These are phyloP conservation scores for Loripinus fragilis DNA, from an alignment of 2,888 invertebrate species.

Conservation along the genomic window DNA sequence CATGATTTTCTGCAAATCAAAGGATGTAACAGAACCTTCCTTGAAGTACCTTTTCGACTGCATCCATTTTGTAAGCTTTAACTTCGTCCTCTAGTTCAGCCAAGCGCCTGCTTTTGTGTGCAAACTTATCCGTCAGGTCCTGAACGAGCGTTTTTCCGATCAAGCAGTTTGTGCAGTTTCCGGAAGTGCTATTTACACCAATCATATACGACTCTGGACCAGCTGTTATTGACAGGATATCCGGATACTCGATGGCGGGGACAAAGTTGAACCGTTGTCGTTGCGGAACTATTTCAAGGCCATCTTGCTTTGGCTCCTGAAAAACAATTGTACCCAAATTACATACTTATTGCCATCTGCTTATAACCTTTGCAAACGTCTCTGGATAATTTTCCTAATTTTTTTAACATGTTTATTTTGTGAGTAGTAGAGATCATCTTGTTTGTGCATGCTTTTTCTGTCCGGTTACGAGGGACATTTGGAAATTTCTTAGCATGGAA, in stretches of 20 bases:
- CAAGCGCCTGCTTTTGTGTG: conserved; percentile 4
- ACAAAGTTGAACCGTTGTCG: not conserved
- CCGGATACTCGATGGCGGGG: conserved; percentile 36
- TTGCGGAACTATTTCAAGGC: not conserved
- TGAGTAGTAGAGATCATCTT: too few relatives aligned
- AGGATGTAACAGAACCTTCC: too few relatives aligned
- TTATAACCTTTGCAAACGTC: too few relatives aligned
- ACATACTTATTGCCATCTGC: too few relatives aligned
- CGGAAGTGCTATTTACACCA: conserved; percentile 1
- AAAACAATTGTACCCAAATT: not conserved
- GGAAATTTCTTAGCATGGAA: too few relatives aligned
- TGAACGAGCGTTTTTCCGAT: conserved; percentile 37
- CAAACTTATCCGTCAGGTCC: conserved; percentile 27
- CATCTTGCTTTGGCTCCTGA: not conserved
- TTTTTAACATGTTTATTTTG: too few relatives aligned
- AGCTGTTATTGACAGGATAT: conserved; percentile 28
- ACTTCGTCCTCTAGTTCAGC: conserved; percentile 18
- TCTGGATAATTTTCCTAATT: too few relatives aligned
- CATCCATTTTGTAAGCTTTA: not conserved
- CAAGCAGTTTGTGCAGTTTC: conserved; percentile 24
- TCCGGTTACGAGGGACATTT: too few relatives aligned
- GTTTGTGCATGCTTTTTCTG: too few relatives aligned
- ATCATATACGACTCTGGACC: conserved; percentile 42
- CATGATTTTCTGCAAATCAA: too few relatives aligned
- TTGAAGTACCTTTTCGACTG: not conserved